A percentile compares a stretch with the other conserved stretches of the same genome.
phyloP scores from a whole-genome alignment of 2,888 invertebrate species.

The Rutpela maculata region DNA sequence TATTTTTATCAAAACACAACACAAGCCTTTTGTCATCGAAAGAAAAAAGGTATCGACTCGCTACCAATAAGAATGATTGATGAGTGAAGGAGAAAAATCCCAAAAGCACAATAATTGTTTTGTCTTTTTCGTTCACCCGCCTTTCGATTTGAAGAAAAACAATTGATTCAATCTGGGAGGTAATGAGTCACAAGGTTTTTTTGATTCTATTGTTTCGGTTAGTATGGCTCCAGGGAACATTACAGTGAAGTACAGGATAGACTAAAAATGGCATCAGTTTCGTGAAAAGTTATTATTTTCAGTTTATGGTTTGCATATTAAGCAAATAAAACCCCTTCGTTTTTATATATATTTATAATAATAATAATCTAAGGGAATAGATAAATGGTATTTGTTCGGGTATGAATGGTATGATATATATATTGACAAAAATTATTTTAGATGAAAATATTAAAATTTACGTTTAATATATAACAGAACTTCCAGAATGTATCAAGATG shows the following conservation, averaged over 20 bases:
- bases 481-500: no score
- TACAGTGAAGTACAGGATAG: not conserved
- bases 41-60: not conserved
- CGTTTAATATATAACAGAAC: no score
- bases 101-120: not conserved
- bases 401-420: no score
- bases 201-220: not conserved
- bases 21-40: not conserved
- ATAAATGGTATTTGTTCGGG: no score
- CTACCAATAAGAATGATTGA: not conserved
- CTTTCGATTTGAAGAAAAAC: not conserved
- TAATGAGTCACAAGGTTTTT: not conserved
- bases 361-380: no score
- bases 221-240: not conserved
- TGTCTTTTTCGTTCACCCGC: not conserved
- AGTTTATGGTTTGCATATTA: no score
- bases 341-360: no score
- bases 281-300: no score
- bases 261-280: not conserved
- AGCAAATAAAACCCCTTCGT: no score
- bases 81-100: not conserved
- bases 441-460: no score
- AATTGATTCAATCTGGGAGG: not conserved
- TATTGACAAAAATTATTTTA: no score
- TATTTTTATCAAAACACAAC: not conserved